Evolutionary conservation across 1,140 invertebrate genomes (phyloP), one percentile per base, ranked within the genome.

Genomic region (Drosophila fuyamai): DNA sequence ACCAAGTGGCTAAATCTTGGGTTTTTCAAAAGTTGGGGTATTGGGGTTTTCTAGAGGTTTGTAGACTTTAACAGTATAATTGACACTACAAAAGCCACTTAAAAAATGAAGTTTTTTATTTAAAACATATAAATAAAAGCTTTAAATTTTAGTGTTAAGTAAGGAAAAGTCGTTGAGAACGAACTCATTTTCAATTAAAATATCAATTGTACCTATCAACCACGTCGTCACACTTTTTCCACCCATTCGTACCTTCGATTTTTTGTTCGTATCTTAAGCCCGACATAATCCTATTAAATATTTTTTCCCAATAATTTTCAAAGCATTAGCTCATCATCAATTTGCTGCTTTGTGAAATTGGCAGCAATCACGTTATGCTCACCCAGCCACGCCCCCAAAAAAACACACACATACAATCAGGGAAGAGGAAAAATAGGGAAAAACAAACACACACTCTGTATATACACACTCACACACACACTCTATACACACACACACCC

Each of bases 291-390:
- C 74, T 67, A 76, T 76, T 76, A 76, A 55, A 60, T 66, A 66
- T 55, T 76, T 77, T 67, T 70, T 62, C 36, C 74, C 75, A 77
- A 77, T 77, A 72, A 78, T 70, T 77, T 70, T 60, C 63, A 76
- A 79, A 59, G 65, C 76, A 88, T 88, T 88, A 79, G 67, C 72
- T 88, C 76, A 88, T 77, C 72, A 80, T 78, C 68, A 80, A 88
- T 74, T 88, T 83, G 80, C 61, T 88, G 58, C 57, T 46, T 63
- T 61, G 59, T 78, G 57, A 78, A 83, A 88, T 78, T 88, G 79
- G 61, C 76, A 78, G 76, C 58, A 88, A 88, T 76, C 83, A 88
- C 71, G 83, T 86, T 82, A 86, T 79, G 70, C 61, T 60, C 58
- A 65, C 57, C 57, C 44, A 59, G 67, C 60, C 83, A 88, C 82